A percentile compares a stretch with the other conserved stretches of the same genome.
Conservation (phyloP, 2,888 invertebrate species). For the Lumbricus terrestris region DNA sequence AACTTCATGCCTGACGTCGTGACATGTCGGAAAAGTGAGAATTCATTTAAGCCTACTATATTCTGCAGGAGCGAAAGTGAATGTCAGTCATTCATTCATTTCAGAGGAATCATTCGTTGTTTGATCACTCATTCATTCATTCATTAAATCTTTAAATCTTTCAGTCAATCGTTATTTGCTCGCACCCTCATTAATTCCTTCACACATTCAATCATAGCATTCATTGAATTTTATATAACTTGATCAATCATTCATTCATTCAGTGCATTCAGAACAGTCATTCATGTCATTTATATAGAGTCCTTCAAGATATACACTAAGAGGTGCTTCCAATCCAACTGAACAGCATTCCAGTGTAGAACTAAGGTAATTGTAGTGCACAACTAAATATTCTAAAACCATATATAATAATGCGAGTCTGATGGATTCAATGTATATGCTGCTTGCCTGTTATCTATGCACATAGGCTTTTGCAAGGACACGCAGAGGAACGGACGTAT, state of each 20-base stretch:
- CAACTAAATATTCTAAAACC: background rate
- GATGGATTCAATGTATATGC: no score
- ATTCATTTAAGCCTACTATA: background rate
- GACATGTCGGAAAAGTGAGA: background rate
- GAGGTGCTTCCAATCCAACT: background rate
- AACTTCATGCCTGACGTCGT: background rate
- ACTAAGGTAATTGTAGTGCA: background rate
- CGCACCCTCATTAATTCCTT: no score
- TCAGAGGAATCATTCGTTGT: no score
- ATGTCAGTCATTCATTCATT: no score
- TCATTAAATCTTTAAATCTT: no score
- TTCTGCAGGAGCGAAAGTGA: no score
- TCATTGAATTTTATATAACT: no score
- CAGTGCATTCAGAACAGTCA: background rate
- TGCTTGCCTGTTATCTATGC: no score
- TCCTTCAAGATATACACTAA: background rate
- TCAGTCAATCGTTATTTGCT: no score
- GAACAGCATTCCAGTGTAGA: background rate
- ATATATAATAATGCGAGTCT: no score
- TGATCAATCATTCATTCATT: background rate
- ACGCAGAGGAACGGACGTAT: background rate
- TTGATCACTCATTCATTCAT: no score
- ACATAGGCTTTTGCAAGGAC: background rate
- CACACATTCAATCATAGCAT: no score
- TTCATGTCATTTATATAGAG: background rate